Conservation (phyloP, 2,797 vertebrate species). For the Fundulus diaphanus region DNA sequence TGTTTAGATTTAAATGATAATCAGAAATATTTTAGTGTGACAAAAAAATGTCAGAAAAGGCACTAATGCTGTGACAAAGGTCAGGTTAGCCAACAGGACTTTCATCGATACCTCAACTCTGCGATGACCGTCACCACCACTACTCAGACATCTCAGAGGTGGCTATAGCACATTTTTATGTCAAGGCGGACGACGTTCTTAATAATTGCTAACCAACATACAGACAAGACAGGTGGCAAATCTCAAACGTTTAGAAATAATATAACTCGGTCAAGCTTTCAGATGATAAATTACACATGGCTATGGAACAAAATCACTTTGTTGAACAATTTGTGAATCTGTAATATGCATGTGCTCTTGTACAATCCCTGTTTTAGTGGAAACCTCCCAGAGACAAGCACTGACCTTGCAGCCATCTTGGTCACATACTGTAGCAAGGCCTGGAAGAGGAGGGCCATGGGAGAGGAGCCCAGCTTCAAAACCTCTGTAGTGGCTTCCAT, state of each 20-base stretch:
- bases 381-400: slow-evolving; percentile 4
- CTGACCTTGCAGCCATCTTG: slow-evolving; percentile 90
- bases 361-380: neutral
- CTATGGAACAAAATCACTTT: neutral
- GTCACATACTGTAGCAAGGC: slow-evolving; percentile 89
- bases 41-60: neutral
- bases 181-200: slow-evolving; percentile 6
- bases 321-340: neutral
- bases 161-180: slow-evolving; percentile 28
- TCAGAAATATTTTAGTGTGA: no score
- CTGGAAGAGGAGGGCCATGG: slow-evolving; percentile 88
- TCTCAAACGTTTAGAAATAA: slow-evolving; percentile 12
- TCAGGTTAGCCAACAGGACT: neutral
- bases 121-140: neutral
- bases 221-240: slow-evolving; percentile 28
- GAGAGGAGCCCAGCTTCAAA: slow-evolving; percentile 88
- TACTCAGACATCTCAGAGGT: neutral
- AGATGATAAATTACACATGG: slow-evolving; percentile 8
- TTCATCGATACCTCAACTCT: neutral
- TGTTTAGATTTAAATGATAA: neutral
- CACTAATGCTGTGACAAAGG: no score
- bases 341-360: neutral
- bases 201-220: slow-evolving; percentile 14
- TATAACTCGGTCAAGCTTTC: neutral
- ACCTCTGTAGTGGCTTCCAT: slow-evolving; percentile 91